Conservation (phyloP, 2,888 invertebrate species). For the Cantharis flavilabris region DNA sequence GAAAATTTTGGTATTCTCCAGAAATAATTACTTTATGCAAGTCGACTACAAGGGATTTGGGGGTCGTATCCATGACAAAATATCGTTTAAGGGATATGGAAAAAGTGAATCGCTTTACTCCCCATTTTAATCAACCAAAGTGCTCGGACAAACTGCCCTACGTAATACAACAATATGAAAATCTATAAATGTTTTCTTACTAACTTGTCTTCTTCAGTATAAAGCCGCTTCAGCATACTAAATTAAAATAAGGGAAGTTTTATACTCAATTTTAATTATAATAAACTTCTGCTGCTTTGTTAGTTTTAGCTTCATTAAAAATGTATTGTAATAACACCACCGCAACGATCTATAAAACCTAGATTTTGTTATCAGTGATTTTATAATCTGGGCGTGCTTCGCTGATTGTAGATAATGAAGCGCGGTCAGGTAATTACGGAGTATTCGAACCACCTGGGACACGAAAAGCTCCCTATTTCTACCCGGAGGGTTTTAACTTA, state of each 20-base stretch:
- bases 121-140: constrained; percentile 29
- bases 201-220: not conserved
- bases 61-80: constrained; percentile 12
- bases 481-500: constrained; percentile 1
- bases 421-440: constrained; percentile 30
- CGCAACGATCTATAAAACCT: constrained; percentile 20
- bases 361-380: constrained; percentile 28
- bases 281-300: not conserved
- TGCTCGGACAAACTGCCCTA: constrained; percentile 29
- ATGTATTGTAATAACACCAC: constrained; percentile 6
- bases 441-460: constrained; percentile 29
- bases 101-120: constrained; percentile 9
- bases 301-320: constrained; percentile 9
- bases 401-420: constrained; percentile 29
- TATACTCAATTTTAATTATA: not conserved
- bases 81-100: constrained; percentile 23
- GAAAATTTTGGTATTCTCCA: not conserved
- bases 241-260: not conserved
- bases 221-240: not conserved
- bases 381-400: constrained; percentile 28
- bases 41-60: not conserved
- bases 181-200: constrained; percentile 2
- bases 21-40: not conserved
- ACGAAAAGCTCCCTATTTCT: constrained; percentile 15
- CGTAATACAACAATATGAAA: constrained; percentile 7